Conservation (phyloP, 2,888 invertebrate species). For the Thera obeliscata region DNA sequence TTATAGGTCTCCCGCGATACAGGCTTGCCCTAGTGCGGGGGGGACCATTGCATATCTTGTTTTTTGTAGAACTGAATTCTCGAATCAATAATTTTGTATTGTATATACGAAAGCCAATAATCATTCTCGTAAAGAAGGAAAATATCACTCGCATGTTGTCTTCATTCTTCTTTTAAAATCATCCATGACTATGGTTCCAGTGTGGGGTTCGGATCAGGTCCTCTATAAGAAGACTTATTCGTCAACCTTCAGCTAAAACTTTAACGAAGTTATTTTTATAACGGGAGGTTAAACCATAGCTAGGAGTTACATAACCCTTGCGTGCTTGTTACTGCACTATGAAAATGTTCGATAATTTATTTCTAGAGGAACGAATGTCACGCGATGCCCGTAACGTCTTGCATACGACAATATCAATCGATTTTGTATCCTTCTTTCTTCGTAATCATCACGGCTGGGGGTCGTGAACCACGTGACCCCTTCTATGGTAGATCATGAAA, state of each 20-base stretch:
- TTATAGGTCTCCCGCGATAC: too few species aligned
- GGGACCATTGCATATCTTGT: too few species aligned
- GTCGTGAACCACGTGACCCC: too few species aligned
- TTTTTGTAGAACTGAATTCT: too few species aligned
- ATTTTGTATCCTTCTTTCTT: not conserved
- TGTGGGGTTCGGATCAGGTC: not conserved
- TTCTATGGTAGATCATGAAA: too few species aligned
- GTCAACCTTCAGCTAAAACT: not conserved
- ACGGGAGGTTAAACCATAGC: slow-evolving; percentile 21
- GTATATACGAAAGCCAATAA: not conserved
- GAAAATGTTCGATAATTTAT: slow-evolving; percentile 40
- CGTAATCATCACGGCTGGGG: too few species aligned
- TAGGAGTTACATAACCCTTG: slow-evolving; percentile 32
- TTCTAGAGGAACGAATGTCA: slow-evolving; percentile 33
- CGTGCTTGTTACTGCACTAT: slow-evolving; percentile 35
- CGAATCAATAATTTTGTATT: too few species aligned
- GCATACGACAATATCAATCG: slow-evolving; percentile 20
- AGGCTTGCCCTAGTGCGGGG: too few species aligned
- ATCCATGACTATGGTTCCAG: not conserved
- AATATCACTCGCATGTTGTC: not conserved
- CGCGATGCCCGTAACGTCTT: slow-evolving; percentile 35
- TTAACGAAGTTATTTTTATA: not conserved
- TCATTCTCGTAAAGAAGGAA: not conserved
- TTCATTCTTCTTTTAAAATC: too few species aligned
- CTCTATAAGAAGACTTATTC: not conserved